Evolutionary conservation across 2,797 vertebrate genomes (phyloP).

Genomic region (Petrocephalus sullivani): DNA sequence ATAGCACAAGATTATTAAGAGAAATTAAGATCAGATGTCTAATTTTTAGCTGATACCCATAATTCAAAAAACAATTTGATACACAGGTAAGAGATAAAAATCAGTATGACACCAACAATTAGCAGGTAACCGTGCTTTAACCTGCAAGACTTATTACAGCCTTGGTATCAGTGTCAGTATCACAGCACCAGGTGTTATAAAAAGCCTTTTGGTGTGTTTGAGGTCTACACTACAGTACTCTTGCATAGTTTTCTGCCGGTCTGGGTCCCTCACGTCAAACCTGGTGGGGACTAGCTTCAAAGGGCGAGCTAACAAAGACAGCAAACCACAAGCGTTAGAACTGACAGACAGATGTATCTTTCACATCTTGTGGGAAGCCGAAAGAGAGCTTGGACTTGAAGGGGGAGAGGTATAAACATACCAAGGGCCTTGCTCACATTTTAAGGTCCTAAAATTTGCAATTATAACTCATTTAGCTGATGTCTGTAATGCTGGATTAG

Average conservation of each 20-base stretch:
- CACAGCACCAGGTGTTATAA: not conserved
- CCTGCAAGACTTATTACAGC: not conserved
- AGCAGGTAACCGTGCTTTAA: not conserved
- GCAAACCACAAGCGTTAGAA: constrained; percentile 20
- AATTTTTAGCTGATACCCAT: not conserved
- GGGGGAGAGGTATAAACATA: not conserved
- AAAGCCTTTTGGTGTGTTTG: constrained; percentile 18
- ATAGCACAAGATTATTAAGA: not conserved
- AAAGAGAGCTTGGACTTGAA: not conserved
- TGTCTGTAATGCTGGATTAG: not conserved
- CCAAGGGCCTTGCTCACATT: not conserved
- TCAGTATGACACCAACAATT: not conserved
- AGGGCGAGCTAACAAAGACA: constrained; percentile 26
- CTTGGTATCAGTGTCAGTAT: not conserved
- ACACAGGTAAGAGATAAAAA: not conserved
- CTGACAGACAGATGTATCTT: constrained; percentile 6
- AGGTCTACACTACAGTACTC: constrained; percentile 19
- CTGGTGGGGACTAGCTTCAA: constrained; percentile 32
- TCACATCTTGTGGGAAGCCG: not conserved
- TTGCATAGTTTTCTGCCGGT: constrained; percentile 26
- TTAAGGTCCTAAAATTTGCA: not conserved
- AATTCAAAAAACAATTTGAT: not conserved
- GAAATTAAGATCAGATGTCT: not conserved
- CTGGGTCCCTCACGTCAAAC: constrained; percentile 27
- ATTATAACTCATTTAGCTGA: not conserved